phyloP scores from a whole-genome alignment of 2,797 vertebrate species.

The Helarctos malayanus region DNA sequence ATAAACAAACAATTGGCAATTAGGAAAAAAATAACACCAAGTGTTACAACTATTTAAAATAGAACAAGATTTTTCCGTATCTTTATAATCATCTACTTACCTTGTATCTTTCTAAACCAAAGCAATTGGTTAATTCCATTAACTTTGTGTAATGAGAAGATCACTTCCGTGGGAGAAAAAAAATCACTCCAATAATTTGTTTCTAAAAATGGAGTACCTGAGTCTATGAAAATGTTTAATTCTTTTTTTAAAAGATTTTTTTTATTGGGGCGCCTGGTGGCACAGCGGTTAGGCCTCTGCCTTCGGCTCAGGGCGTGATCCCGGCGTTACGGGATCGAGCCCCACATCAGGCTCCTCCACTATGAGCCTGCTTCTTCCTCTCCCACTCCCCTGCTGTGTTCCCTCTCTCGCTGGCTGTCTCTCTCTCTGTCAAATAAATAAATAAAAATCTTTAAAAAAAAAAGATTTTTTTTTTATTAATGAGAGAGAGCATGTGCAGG shows the following conservation, averaged over 20 bases:
- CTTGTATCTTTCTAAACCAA: not conserved
- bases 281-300: no score
- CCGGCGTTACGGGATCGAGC: no score
- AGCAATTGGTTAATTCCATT: not conserved
- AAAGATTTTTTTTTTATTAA: not conserved
- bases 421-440: no score
- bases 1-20: not conserved
- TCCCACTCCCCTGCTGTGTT: no score
- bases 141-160: not conserved
- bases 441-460: no score
- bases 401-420: no score
- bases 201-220: not conserved
- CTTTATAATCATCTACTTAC: not conserved
- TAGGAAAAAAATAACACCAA: not conserved
- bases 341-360: no score
- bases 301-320: no score
- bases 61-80: not conserved
- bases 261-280: not conserved
- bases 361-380: no score
- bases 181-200: not conserved
- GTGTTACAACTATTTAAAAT: conserved; percentile 43
- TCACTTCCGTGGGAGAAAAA: conserved; percentile 30
- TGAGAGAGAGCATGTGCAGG: not conserved
- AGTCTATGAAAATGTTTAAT: not conserved
- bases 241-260: not conserved